These are phyloP conservation scores for Oscheius sp. DNA, from an alignment of 2,888 invertebrate genomes.

Conservation along the genomic window DNA sequence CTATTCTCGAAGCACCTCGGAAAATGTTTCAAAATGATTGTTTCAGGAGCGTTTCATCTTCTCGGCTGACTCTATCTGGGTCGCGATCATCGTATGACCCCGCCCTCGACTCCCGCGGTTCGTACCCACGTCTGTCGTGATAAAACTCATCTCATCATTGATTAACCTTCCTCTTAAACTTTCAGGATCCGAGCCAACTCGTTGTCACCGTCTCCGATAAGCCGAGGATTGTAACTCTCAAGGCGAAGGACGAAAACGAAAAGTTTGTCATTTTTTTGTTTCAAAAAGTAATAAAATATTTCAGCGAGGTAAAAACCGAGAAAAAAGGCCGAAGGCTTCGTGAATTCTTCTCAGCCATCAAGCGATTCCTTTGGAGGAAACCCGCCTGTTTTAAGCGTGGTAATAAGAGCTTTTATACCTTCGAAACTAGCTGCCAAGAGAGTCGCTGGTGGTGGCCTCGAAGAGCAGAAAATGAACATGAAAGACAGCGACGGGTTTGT, in stretches of 20 bases:
- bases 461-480: constrained; percentile 10
- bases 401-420: constrained; percentile 24
- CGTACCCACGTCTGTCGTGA: constrained; percentile 24
- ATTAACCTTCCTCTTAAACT: constrained; percentile 4
- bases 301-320: constrained; percentile 23
- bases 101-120: constrained; percentile 31
- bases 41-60: constrained; percentile 17
- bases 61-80: constrained; percentile 29
- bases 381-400: constrained; percentile 10
- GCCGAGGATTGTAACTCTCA: constrained; percentile 21
- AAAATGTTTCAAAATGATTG: not conserved
- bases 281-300: not conserved
- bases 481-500: constrained; percentile 30
- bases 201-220: constrained; percentile 22
- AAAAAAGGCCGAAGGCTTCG: not conserved
- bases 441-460: constrained; percentile 20
- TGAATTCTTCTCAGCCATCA: constrained; percentile 1
- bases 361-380: constrained; percentile 14
- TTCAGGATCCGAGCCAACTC: constrained; percentile 25
- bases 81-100: constrained; percentile 34
- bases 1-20: not conserved
- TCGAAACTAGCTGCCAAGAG: not conserved
- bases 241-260: constrained; percentile 19
- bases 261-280: not conserved
- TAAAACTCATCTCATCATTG: constrained; percentile 26